Evolutionary conservation across 2,888 invertebrate genomes (phyloP), one percentile per base, ranked within the genome.

Genomic region (Polyommatus icarus): DNA sequence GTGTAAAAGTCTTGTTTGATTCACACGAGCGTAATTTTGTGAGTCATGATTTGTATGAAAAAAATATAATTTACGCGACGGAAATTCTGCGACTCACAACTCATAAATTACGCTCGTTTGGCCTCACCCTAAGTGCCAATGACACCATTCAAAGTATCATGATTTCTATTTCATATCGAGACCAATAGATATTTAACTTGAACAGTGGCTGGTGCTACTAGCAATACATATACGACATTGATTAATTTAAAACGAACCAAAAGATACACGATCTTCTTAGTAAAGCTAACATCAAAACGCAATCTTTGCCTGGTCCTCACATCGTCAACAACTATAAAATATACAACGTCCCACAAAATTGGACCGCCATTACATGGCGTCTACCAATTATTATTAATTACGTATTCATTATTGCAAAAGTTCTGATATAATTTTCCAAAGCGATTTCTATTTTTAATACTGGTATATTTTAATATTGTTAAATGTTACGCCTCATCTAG

Each of bases 331-430:
- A 81, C 71, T 81, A 84, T 85, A 85, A 86, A 86, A 83, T 85
- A 86, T 89, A 89, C 86, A 85, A 87, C 86, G 88, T 87, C 88
- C 84, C 84, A 57, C 57, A 86, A 86, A 88, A 85, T 83, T 79
- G 84, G 86, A 83, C 78, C 85, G 84, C 82, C 92, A 92, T 92
- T 89, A 89, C 80, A 92, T 92, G 92, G 82, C 85, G 32, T 71
- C 59, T 81, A 81, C 80, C 79, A 80, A 76, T 78, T 78, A 76
- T 78, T 78, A 77, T 77, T 78, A 76, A 77, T 81, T 80, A 80
- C 80, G 78, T 82, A 79, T 81, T 79, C 73, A 59, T 80, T 80
- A 79, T 80, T 79, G 79, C 80, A 78, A 75, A 80, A 67, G 67
- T 67, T 40, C 50, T 50, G 18, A 61, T 24, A 71, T 57, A 59